Evolutionary conservation across 2,113 vertebrate species (phyloP), one percentile per base, ranked within the genome.

Genomic region (Sphaerodactylus townsendi): DNA sequence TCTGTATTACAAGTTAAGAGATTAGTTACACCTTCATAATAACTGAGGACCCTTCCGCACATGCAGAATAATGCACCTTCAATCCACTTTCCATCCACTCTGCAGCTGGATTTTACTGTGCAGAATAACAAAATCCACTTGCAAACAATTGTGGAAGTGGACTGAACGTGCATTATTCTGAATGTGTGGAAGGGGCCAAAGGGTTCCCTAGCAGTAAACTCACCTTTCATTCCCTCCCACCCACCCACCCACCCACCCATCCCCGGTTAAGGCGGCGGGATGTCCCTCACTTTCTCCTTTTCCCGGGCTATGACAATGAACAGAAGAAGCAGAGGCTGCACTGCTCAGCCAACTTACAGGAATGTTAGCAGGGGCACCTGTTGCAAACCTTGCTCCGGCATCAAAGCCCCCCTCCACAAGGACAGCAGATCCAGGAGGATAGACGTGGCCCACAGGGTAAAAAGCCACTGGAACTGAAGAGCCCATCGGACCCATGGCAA

Each of bases 381-480:
- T 92, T 66, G 97, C 97, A 86, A 99, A 99, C 87, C 98, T 97
- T 70, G 98, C 98, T 66, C 98, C 98, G 15, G 97, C 92, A 88
- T 99, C 98, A 72, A 95, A 99, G 13, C 96, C 98, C 0, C 98
- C 90, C 0, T 99, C 98, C 64, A 99, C 96, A 75, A 99, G 95
- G 88, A 99, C 96, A 5, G 98, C 94, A n/a, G 98, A 97, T 17
- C 97, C 97, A 28, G 94, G 97, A 0, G 97, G 97, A 70, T 98
- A 98, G 81, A 98, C 81, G 0, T 97, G 96, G 13, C 97, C 98
- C 95, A 99, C 96, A 1, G 96, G 98, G 19, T 99, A 98, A 90
- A 98, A 99, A 3, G 97, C 97, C 97, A 99, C 96, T n/a, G 98
- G 98, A 56, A 98, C 97, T 6, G 97, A 97, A 80, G 97, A 97